Conservation (phyloP, 2,113 vertebrate genomes). For the Ondatra zibethicus region DNA sequence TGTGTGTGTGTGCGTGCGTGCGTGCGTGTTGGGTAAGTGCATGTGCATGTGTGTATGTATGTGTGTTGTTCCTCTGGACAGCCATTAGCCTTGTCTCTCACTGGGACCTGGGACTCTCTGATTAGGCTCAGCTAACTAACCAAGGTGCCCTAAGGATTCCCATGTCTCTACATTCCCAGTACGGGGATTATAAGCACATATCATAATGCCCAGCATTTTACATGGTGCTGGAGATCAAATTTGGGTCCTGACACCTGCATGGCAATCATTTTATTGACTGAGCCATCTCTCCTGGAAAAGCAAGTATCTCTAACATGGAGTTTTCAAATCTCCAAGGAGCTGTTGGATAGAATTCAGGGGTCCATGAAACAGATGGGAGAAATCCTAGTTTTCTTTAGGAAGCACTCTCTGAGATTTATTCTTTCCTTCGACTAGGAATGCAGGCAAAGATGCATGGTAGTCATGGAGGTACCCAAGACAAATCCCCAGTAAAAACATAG, state of each 20-base stretch:
- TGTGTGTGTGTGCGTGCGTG: not conserved
- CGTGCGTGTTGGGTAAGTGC: not conserved
- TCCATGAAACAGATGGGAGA: not conserved
- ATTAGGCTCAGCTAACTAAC: not conserved
- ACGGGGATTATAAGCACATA: not conserved
- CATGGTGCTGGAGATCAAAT: not conserved
- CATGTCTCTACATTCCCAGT: not conserved
- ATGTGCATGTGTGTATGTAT: not conserved
- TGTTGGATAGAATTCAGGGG: not conserved
- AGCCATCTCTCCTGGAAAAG: not conserved
- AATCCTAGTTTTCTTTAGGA: not conserved
- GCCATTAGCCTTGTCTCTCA: not conserved
- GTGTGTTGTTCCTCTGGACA: not conserved
- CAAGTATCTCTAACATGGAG: not conserved
- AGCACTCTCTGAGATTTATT: slow-evolving; percentile 17
- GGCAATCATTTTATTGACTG: not conserved
- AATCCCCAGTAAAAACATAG: not conserved
- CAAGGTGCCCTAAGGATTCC: not conserved
- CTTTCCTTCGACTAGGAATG: slow-evolving; percentile 2
- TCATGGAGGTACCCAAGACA: not conserved
- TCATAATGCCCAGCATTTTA: not conserved
- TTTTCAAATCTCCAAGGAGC: not conserved
- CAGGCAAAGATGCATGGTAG: not conserved
- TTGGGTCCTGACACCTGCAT: not conserved
- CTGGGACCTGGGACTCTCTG: not conserved